These are phyloP conservation scores for Threskiornis aethiopicus DNA, from an alignment of 2,797 vertebrate species.

Conservation along the genomic window DNA sequence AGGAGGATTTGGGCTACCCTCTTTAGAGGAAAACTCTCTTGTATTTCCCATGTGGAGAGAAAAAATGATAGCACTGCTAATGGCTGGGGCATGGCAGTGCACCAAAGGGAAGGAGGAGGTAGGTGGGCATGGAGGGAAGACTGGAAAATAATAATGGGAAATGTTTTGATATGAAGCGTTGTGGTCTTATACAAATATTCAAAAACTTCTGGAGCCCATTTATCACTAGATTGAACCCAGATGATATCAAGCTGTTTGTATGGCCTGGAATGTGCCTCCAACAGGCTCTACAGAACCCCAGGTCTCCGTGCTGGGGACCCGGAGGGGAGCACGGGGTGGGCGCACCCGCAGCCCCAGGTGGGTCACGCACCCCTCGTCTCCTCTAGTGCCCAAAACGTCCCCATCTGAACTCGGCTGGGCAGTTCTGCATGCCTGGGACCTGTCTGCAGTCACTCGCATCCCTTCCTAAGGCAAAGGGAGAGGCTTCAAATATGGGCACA, in stretches of 20 bases:
- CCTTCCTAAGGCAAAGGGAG: neutral
- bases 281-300: neutral
- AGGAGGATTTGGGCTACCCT: neutral
- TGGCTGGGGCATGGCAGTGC: neutral
- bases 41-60: conserved; percentile 6
- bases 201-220: conserved; percentile 57
- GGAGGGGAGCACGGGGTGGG: rapidly evolving
- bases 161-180: conserved; percentile 55
- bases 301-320: neutral
- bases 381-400: neutral
- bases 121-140: neutral
- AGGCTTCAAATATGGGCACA: neutral
- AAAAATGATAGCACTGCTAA: neutral
- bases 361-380: rapidly evolving
- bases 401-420: rapidly evolving
- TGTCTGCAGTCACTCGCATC: neutral
- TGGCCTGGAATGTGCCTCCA: conserved; percentile 43
- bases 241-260: conserved; percentile 10
- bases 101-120: conserved; percentile 8
- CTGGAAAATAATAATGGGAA: conserved; percentile 55
- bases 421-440: neutral
- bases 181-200: conserved; percentile 51
- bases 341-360: rapidly evolving
- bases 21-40: neutral
- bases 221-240: conserved; percentile 49